A percentile compares a stretch with the other conserved stretches of the same genome.
Evolutionary conservation across 2,888 invertebrate species (phyloP).

Genomic region (Scaptomyza reducta): DNA sequence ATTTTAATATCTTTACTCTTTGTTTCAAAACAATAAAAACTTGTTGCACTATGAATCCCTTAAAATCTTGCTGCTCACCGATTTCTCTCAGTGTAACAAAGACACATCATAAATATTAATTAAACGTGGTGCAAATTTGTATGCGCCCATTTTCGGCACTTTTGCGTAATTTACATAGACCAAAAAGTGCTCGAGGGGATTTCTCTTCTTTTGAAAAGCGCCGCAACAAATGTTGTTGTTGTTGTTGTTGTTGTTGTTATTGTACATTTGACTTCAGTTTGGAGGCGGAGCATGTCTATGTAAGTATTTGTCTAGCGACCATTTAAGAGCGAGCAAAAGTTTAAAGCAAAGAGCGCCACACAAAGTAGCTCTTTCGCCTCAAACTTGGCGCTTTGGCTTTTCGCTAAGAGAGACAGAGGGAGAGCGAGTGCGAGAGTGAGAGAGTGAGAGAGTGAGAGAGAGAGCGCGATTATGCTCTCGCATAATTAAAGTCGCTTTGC

Average conservation of each 20-base stretch:
- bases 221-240: background rate
- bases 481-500: conserved; percentile 46
- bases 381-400: background rate
- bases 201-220: background rate
- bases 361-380: background rate
- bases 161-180: conserved; percentile 39
- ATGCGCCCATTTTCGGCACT: conserved; percentile 65
- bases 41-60: no score
- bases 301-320: conserved; percentile 22
- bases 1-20: no score
- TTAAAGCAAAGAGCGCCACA: conserved; percentile 21
- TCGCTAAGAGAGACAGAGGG: background rate
- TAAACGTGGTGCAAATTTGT: conserved; percentile 31
- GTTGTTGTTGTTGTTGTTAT: no score
- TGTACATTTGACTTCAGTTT: conserved; percentile 34
- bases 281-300: conserved; percentile 62
- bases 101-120: conserved; percentile 44
- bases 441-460: conserved; percentile 12
- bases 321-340: conserved; percentile 30
- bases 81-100: conserved; percentile 8
- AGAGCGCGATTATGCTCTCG: background rate
- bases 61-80: no score
- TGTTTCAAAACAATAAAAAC: no score
- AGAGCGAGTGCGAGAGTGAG: background rate
- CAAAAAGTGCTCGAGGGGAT: conserved; percentile 3